phyloP scores from a whole-genome alignment of 2,113 vertebrate genomes.

The Cheilinus undulatus region DNA sequence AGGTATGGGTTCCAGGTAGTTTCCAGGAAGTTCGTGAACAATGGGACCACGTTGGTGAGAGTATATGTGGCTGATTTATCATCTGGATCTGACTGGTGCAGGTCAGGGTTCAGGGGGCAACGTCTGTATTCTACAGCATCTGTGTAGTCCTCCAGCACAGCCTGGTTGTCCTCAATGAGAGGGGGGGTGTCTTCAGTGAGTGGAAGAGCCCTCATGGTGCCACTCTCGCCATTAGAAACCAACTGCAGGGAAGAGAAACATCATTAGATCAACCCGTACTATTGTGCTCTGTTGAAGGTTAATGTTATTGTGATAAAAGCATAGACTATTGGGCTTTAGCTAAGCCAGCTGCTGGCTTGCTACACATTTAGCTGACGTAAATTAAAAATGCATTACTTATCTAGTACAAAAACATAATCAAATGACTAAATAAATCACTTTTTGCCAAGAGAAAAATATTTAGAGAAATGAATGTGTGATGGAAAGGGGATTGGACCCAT shows the following conservation, averaged over 20 bases:
- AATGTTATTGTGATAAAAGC: too few species aligned
- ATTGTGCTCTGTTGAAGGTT: too few species aligned
- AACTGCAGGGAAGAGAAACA: constrained; percentile 51
- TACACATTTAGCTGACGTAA: background rate
- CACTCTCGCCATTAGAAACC: constrained; percentile 64
- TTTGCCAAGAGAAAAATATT: too few species aligned
- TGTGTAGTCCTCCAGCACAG: constrained; percentile 74
- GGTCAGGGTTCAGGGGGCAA: constrained; percentile 81
- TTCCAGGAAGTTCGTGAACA: constrained; percentile 71
- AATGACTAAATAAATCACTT: too few species aligned
- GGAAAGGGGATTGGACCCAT: too few species aligned
- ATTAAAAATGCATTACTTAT: background rate
- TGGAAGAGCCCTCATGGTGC: constrained; percentile 76
- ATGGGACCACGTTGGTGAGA: constrained; percentile 86
- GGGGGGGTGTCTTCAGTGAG: constrained; percentile 57
- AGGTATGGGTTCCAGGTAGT: constrained; percentile 73
- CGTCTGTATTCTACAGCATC: constrained; percentile 78
- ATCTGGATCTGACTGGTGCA: constrained; percentile 77
- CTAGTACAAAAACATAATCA: background rate
- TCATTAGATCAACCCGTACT: too few species aligned
- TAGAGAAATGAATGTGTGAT: too few species aligned
- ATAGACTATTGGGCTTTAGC: background rate
- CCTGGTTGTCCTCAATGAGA: constrained; percentile 77
- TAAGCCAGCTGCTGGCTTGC: background rate
- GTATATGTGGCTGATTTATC: constrained; percentile 85